Evolutionary conservation across 1,140 invertebrate genomes (phyloP).

Genomic region (Berghia stephanieae): DNA sequence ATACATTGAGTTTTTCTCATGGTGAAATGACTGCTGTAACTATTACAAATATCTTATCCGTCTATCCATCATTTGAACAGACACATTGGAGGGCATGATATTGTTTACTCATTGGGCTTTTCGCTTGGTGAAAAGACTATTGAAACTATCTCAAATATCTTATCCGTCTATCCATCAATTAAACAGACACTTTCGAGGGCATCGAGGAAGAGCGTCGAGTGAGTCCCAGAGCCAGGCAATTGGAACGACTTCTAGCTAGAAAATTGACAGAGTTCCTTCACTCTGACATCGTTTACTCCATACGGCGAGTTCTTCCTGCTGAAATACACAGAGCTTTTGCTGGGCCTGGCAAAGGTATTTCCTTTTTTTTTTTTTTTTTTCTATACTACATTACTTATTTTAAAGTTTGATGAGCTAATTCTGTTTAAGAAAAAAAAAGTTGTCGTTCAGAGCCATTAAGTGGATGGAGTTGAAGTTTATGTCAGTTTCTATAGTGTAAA

Average conservation of each 20-base stretch:
- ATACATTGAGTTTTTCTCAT: no score
- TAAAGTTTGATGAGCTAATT: background rate
- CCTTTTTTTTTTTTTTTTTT: background rate
- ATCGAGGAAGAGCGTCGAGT: slow-evolving; percentile 52
- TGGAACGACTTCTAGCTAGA: slow-evolving; percentile 61
- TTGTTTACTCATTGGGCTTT: no score
- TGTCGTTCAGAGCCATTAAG: no score
- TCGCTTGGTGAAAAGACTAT: no score
- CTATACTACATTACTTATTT: background rate
- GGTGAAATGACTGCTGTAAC: no score
- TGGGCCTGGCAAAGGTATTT: slow-evolving; percentile 56
- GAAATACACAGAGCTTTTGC: slow-evolving; percentile 83
- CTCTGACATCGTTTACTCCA: slow-evolving; percentile 80
- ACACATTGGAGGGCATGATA: no score
- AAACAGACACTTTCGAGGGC: slow-evolving; percentile 55
- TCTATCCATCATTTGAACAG: no score
- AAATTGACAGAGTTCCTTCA: slow-evolving; percentile 83
- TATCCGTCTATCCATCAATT: background rate
- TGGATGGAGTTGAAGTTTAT: no score
- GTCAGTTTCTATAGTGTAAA: no score
- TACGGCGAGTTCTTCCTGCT: slow-evolving; percentile 84
- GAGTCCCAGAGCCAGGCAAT: slow-evolving; percentile 52
- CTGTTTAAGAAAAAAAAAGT: background rate
- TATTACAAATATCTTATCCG: no score
- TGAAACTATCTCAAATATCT: slow-evolving; percentile 3